These are phyloP conservation scores for Bilobella aurantiaca DNA, from an alignment of 1,140 invertebrate genomes.

Conservation along the genomic window DNA sequence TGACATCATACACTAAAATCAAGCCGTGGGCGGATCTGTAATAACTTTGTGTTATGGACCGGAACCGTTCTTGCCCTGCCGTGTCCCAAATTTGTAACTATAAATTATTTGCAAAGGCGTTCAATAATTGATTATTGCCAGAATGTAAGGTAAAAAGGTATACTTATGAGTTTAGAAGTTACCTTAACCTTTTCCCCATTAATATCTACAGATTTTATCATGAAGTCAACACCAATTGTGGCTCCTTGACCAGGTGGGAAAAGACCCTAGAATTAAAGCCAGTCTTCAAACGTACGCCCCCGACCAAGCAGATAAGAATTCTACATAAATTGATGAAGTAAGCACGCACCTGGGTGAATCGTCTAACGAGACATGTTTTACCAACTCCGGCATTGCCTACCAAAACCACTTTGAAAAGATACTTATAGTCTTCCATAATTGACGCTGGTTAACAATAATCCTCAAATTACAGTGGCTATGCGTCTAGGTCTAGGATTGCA, in stretches of 20 bases:
- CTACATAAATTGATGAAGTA: neutral
- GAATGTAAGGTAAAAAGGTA: neutral
- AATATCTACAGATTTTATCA: constrained; percentile 97
- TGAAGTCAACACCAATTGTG: constrained; percentile 98
- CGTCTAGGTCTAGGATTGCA: too few relatives aligned
- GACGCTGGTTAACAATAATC: too few relatives aligned
- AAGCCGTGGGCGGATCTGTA: constrained; percentile 94
- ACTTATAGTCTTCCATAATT: constrained; percentile 95
- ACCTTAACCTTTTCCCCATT: constrained; percentile 98
- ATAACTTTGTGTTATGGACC: constrained; percentile 96
- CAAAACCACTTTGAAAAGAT: constrained; percentile 92
- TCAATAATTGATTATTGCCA: neutral
- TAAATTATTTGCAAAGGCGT: neutral
- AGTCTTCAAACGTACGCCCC: too few relatives aligned
- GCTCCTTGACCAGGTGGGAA: constrained; percentile 95
- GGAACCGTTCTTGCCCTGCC: constrained; percentile 60
- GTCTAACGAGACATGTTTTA: constrained; percentile 81
- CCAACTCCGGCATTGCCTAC: constrained; percentile 91
- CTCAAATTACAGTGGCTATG: too few relatives aligned
- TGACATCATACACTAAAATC: constrained; percentile 95
- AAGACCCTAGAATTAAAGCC: constrained; percentile 52
- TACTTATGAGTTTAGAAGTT: too few relatives aligned
- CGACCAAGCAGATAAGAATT: neutral
- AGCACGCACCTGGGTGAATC: constrained; percentile 65
- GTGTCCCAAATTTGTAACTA: constrained; percentile 49